Conservation (phyloP, 2,797 vertebrate species). For the Sternarchorhynchus goeldii region DNA sequence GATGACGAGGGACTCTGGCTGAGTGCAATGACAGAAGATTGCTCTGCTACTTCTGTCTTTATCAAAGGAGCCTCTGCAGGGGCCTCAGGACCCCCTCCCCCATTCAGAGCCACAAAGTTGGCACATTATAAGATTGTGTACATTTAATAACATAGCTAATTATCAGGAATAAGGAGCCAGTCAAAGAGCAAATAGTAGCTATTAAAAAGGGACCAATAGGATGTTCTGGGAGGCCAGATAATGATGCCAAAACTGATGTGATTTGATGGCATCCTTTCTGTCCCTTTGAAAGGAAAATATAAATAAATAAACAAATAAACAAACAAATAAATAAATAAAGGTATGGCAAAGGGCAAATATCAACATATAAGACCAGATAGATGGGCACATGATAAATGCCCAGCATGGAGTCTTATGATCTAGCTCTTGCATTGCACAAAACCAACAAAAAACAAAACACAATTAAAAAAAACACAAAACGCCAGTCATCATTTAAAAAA, state of each 20-base stretch:
- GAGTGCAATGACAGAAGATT: slow-evolving; percentile 93
- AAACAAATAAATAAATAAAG: slow-evolving; percentile 26
- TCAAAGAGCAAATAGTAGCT: slow-evolving; percentile 66
- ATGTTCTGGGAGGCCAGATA: slow-evolving; percentile 55
- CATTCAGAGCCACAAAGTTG: slow-evolving; percentile 78
- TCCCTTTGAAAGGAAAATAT: slow-evolving; percentile 54
- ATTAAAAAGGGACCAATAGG: slow-evolving; percentile 59
- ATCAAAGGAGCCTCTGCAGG: slow-evolving; percentile 84
- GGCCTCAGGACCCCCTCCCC: slow-evolving; percentile 80
- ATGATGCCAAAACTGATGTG: slow-evolving; percentile 65
- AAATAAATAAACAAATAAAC: slow-evolving; percentile 18
- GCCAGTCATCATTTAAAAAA: slow-evolving; percentile 15
- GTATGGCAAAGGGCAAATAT: slow-evolving; percentile 45
- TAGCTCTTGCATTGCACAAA: slow-evolving; percentile 39
- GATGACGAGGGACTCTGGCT: slow-evolving; percentile 86
- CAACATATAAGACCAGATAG: slow-evolving; percentile 49
- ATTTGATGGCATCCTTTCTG: slow-evolving; percentile 59
- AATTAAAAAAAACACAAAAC: slow-evolving; percentile 30
- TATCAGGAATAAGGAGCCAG: slow-evolving; percentile 61
- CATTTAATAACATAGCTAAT: slow-evolving; percentile 78
- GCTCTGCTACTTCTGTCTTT: slow-evolving; percentile 85
- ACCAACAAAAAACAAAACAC: slow-evolving; percentile 29
- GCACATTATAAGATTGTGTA: slow-evolving; percentile 79
- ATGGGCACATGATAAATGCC: slow-evolving; percentile 49
- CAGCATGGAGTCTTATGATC: slow-evolving; percentile 44